Evolutionary conservation across 2,888 invertebrate species (phyloP).

Genomic region (Aquatica leii): DNA sequence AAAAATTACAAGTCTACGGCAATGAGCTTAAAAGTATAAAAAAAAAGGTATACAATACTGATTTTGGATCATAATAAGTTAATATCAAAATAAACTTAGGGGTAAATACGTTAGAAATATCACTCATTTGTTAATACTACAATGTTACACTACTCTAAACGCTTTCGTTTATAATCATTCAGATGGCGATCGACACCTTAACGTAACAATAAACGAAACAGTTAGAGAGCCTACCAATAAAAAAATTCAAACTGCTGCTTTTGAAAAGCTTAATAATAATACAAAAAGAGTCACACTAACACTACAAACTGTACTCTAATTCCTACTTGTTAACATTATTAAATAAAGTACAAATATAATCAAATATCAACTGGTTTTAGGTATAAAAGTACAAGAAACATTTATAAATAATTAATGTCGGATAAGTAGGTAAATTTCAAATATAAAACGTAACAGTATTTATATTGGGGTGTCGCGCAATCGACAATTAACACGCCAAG

Average conservation of each 20-base stretch:
- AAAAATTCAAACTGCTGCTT: constrained; percentile 29
- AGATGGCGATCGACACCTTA: not conserved
- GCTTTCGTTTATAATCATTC: constrained; percentile 33
- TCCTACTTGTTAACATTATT: constrained; percentile 38
- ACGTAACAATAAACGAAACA: constrained; percentile 24
- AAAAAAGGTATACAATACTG: constrained; percentile 60
- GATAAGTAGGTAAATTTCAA: constrained; percentile 9
- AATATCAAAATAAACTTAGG: constrained; percentile 46
- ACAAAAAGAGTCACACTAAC: constrained; percentile 38
- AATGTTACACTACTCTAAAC: constrained; percentile 49
- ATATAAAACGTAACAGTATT: constrained; percentile 6
- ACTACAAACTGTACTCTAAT: constrained; percentile 37
- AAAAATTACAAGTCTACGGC: constrained; percentile 43
- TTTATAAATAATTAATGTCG: constrained; percentile 14
- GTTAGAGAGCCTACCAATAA: constrained; percentile 34
- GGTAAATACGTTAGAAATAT: constrained; percentile 55
- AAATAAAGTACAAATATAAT: constrained; percentile 41
- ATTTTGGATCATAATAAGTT: constrained; percentile 57
- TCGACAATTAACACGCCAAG: constrained; percentile 9
- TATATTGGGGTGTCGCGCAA: not conserved
- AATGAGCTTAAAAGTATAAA: constrained; percentile 47
- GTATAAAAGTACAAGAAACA: constrained; percentile 26
- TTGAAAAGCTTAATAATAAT: constrained; percentile 33
- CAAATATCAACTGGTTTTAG: constrained; percentile 34
- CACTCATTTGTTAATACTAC: constrained; percentile 60